A percentile compares a stretch with the other conserved stretches of the same genome.
These are phyloP conservation scores for Nyctibius bracteatus DNA, from an alignment of 2,113 vertebrate species.

Conservation along the genomic window DNA sequence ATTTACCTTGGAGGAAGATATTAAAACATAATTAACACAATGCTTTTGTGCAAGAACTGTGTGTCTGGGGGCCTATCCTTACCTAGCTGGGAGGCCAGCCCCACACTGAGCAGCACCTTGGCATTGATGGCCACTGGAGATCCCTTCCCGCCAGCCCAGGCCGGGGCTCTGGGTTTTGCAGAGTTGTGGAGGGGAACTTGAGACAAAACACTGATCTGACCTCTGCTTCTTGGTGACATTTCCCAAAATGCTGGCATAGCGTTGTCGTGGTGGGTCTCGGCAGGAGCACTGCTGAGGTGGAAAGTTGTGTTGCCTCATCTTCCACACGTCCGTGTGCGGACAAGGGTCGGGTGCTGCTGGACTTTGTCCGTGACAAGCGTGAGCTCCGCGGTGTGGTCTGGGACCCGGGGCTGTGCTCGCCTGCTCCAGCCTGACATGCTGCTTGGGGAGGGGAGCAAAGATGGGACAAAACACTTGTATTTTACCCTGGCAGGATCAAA, in stretches of 20 bases:
- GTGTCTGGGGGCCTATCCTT: not conserved
- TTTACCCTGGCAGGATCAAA: not conserved
- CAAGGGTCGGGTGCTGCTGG: slow-evolving; percentile 36
- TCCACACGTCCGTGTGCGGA: not conserved
- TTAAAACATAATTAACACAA: not conserved
- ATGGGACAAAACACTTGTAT: not conserved
- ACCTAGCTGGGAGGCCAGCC: not conserved
- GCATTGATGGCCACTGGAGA: rapidly evolving
- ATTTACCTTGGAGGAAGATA: not conserved
- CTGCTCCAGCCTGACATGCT: rapidly evolving
- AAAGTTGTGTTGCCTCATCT: not conserved
- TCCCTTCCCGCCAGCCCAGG: not conserved
- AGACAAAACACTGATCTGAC: not conserved
- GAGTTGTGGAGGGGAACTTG: rapidly evolving
- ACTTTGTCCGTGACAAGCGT: not conserved
- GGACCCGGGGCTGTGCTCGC: rapidly evolving
- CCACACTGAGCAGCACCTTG: rapidly evolving
- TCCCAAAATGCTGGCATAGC: not conserved
- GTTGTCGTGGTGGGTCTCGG: not conserved
- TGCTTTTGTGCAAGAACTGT: not conserved
- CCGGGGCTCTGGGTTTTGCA: not conserved
- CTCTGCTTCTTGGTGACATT: not conserved
- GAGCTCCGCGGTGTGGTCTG: not conserved
- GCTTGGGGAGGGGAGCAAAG: not conserved
- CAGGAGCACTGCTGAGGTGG: not conserved